Conservation (phyloP, 2,113 vertebrate genomes). For the Oostethus manadensis region DNA sequence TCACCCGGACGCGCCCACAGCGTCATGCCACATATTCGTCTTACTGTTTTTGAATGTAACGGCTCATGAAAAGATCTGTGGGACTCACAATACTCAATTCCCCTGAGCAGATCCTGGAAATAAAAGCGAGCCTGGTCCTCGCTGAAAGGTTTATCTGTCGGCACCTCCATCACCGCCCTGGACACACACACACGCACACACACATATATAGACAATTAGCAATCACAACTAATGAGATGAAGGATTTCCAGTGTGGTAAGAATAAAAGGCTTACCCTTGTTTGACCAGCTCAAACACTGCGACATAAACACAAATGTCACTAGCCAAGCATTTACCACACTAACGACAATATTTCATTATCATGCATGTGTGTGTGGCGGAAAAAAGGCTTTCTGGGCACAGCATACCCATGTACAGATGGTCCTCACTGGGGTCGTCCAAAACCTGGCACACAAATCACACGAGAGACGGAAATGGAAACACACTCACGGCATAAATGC, state of each 20-base stretch:
- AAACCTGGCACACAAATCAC: conserved; percentile 75
- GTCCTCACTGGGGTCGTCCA: conserved; percentile 96
- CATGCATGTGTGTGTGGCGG: background rate
- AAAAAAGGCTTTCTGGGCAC: background rate
- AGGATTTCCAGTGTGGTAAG: conserved; percentile 13
- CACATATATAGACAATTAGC: conserved; percentile 20
- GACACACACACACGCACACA: conserved; percentile 12
- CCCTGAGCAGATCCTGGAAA: conserved; percentile 95
- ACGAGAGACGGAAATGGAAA: conserved; percentile 31
- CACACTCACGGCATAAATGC: background rate
- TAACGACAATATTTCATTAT: background rate
- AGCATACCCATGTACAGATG: conserved; percentile 97
- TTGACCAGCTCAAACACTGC: conserved; percentile 97
- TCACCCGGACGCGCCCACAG: too few species aligned
- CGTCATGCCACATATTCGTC: too few species aligned
- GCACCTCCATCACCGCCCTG: conserved; percentile 97
- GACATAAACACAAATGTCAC: conserved; percentile 53
- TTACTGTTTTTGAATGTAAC: too few species aligned
- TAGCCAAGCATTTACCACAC: conserved; percentile 3
- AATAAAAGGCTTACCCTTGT: conserved; percentile 78
- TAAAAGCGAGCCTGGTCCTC: conserved; percentile 95
- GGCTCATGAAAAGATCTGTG: too few species aligned
- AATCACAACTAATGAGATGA: conserved; percentile 32
- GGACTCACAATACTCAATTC: conserved; percentile 93
- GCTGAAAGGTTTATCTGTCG: conserved; percentile 85